Evolutionary conservation across 2,113 vertebrate genomes (phyloP), one percentile per base, ranked within the genome.

Genomic region (Thunnus thynnus): DNA sequence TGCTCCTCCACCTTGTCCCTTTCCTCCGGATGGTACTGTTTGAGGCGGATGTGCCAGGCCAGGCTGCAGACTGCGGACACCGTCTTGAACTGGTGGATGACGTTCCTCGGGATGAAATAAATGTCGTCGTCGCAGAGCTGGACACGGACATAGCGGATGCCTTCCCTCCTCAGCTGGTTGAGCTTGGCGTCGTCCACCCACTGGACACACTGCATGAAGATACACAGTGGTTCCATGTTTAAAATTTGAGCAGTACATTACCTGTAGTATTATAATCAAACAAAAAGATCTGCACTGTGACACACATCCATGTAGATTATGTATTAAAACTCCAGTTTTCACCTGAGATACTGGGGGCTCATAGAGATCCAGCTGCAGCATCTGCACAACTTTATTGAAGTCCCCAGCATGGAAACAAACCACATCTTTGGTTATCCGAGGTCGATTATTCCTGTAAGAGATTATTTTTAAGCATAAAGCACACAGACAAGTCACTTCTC

Each of bases 181-280:
- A 99, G 96, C 91, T 99, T 99, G 62, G 98, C 98, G 86, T 99
- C 97, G 65, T 99, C 98, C 88, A 99, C 97, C 98, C 98, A 99
- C 82, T 99, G 98, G 80, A 99, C 97, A 93, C 98, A 99, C 98
- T 99, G 92, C 17, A 50, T 9, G 48, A 72, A 90, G 61, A 81
- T 72, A 82, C 7, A 68, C 11, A 4, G 5, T 1, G 5, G 32
- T 36, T 14, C 16, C 8, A 44, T 22, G 20, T 58, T 51, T 12
- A 3, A 51, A 12, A 2, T 4, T 5, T 62, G n/a, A 12, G 2
- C n/a, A 25, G 32, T 11, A 30, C 36, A 41, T 36, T 13, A 5
- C 9, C 10, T 20, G 5, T 17, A 13, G 14, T n/a, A 1, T 3
- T 7, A 44, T 16, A 48, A 51, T 46, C 57, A 11, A 48, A 61